phyloP scores from a whole-genome alignment of 64 coral and sea anemone genomes.

The Orbicella faveolata region DNA sequence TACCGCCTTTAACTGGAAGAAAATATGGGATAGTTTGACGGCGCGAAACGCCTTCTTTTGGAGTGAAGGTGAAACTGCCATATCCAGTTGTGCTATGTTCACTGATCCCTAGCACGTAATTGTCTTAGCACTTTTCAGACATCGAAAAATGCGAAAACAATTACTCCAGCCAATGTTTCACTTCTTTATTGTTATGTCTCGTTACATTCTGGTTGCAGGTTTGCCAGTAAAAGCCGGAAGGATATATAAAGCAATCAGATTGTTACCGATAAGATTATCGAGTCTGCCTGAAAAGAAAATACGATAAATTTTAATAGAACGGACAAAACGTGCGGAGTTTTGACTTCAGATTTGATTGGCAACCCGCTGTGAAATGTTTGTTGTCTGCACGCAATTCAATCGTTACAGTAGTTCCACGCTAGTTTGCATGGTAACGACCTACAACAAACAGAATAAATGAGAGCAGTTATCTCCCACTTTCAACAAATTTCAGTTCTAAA shows the following conservation, averaged over 20 bases:
- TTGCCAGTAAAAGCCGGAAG: conserved; percentile 9
- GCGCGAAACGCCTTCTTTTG: too few relatives aligned
- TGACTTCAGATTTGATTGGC: background rate
- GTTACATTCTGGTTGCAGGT: background rate
- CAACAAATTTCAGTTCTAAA: too few relatives aligned
- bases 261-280: background rate
- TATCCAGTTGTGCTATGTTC: too few relatives aligned
- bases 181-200: background rate
- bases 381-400: background rate
- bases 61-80: too few relatives aligned
- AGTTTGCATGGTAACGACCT: background rate
- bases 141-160: background rate
- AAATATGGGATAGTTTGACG: too few relatives aligned
- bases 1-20: too few relatives aligned
- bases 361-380: background rate
- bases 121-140: background rate
- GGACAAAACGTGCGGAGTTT: background rate
- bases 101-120: too few relatives aligned
- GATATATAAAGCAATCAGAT: conserved; percentile 19
- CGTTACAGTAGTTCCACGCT: background rate
- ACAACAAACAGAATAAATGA: background rate
- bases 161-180: background rate
- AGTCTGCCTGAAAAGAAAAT: background rate
- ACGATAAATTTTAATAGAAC: background rate
- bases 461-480: too few relatives aligned